phyloP scores from a whole-genome alignment of 1,140 invertebrate species.

The Polyergus mexicanus region DNA sequence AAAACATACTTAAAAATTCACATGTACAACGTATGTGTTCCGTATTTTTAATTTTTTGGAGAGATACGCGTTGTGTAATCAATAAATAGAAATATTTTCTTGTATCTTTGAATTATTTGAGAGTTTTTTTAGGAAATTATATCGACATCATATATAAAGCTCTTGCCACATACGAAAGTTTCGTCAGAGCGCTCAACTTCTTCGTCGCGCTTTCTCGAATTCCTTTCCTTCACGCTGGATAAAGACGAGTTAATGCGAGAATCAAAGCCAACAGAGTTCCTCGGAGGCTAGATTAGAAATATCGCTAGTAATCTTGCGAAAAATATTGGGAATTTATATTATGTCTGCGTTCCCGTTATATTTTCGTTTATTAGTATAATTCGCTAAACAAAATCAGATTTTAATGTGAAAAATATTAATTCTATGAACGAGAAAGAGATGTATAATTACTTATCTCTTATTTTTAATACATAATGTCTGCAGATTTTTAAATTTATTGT shows the following conservation, averaged over 20 bases:
- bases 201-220: slow-evolving; percentile 60
- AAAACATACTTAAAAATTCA: not conserved
- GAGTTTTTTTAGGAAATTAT: not conserved
- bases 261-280: slow-evolving; percentile 20
- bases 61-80: not conserved
- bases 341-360: not conserved
- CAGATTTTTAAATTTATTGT: not conserved
- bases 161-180: slow-evolving; percentile 10
- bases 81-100: slow-evolving; percentile 15
- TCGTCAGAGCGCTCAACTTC: not conserved
- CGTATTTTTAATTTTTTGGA: not conserved
- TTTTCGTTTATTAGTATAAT: not conserved
- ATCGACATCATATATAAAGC: slow-evolving; percentile 28
- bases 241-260: not conserved
- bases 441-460: no score
- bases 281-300: not conserved
- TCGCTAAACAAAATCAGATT: not conserved
- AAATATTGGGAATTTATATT: not conserved
- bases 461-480: no score
- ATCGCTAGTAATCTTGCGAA: not conserved
- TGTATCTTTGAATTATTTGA: not conserved
- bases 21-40: not conserved
- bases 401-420: not conserved
- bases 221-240: slow-evolving; percentile 14
- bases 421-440: no score